Evolutionary conservation across 1,140 invertebrate species (phyloP), one percentile per base, ranked within the genome.

Genomic region (Trachelipus rathkii): DNA sequence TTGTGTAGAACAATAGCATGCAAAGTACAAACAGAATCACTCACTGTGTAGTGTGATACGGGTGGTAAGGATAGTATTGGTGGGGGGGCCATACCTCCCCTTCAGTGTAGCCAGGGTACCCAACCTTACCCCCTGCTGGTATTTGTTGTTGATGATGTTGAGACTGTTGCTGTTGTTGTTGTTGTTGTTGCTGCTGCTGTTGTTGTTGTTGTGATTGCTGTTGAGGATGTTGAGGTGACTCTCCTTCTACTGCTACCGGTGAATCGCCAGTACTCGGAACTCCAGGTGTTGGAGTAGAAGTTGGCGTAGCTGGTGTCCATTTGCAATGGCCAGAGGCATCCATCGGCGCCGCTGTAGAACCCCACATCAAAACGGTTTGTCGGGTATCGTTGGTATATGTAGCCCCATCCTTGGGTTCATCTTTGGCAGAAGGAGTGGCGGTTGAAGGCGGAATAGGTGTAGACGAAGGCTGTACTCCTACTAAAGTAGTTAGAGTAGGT

Each of bases 51-150:
- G 77, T 78, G 85, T 87, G 87, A 85, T 89, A 87, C 86, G 86
- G 87, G 79, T 83, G 82, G 79, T 83, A 88, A 84, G 87, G 86
- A 87, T 89, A 88, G 88, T 89, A 89, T 72, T 81, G 79, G 74
- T 81, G 79, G 72, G 77, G 79, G 77, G 75, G 79, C 79, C 79
- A 81, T 77, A 81, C 77, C 75, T 81, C 79, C 77, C 77, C 79
- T 68, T 75, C 77, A 74, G 77, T 77, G 76, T 75, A 76, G 77
- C 76, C 76, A 77, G 74, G 71, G 77, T 81, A 81, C 44, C 74
- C 77, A 68, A 72, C 79, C 79, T 81, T 81, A 81, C 79, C 79
- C 79, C 77, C 79, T 50, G 75, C 66, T 69, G 73, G 33, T 15
- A 45, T 21, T 19, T 74, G 70, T 72, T 72, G 70, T 45, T 50